These are phyloP conservation scores for Hoplias malabaricus DNA, from an alignment of 2,113 vertebrate species.

Conservation along the genomic window DNA sequence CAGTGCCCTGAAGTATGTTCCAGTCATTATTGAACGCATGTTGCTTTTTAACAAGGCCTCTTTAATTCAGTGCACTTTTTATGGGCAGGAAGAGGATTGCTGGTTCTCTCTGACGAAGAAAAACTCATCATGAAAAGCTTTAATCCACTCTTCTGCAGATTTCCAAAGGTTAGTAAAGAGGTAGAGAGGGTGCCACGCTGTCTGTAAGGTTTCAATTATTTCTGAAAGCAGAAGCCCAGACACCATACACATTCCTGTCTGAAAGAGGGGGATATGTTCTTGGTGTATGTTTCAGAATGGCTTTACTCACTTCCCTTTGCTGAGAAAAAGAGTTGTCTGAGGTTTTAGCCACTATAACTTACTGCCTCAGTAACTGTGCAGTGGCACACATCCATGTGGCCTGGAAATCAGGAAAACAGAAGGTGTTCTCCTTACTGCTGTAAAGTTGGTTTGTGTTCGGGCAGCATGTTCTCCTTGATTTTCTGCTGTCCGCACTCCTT, in stretches of 20 bases:
- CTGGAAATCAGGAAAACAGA: background rate
- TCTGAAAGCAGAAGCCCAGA: background rate
- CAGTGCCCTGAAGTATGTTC: conserved; percentile 18
- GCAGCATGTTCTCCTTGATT: background rate
- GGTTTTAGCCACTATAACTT: background rate
- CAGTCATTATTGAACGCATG: conserved; percentile 62
- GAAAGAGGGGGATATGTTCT: background rate
- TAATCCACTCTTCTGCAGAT: conserved; percentile 10
- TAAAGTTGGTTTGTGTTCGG: conserved; percentile 9
- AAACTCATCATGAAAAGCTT: conserved; percentile 44
- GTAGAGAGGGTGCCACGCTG: background rate
- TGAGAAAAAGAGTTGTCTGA: conserved; percentile 53
- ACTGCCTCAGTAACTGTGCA: background rate
- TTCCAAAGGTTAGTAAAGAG: background rate
- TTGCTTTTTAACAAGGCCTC: conserved; percentile 65
- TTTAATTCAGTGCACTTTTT: conserved; percentile 60
- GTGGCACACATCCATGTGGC: background rate
- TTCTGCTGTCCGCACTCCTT: conserved; percentile 66
- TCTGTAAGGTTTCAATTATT: conserved; percentile 26
- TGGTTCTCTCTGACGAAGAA: conserved; percentile 64
- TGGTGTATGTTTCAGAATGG: background rate
- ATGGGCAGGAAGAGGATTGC: conserved; percentile 70
- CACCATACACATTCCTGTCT: conserved; percentile 42
- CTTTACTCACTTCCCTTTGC: background rate
- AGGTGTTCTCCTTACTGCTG: background rate